phyloP scores from a whole-genome alignment of 1,140 invertebrate species.

The Hyles vespertilio region DNA sequence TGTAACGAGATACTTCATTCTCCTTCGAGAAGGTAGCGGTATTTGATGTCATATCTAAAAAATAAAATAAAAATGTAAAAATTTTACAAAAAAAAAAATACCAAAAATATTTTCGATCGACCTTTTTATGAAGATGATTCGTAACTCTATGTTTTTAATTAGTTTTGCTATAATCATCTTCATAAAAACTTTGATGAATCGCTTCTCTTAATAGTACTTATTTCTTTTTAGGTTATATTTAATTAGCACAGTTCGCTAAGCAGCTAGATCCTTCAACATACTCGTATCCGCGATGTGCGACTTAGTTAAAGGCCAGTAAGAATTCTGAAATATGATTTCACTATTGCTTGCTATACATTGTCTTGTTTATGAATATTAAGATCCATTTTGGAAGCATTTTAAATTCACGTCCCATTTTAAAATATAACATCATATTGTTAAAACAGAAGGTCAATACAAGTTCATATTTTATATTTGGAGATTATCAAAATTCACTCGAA shows the following conservation, averaged over 20 bases:
- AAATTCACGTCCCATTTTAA: no score
- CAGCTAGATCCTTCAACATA: no score
- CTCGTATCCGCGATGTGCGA: no score
- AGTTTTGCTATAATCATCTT: conserved; percentile 6
- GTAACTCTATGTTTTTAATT: not conserved
- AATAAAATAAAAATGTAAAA: conserved; percentile 60
- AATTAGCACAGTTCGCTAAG: not conserved
- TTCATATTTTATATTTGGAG: no score
- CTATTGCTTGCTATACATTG: no score
- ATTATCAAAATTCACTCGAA: no score
- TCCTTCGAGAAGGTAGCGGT: conserved; percentile 12
- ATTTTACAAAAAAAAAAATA: conserved; percentile 44
- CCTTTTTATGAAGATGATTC: conserved; percentile 37
- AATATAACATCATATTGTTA: no score
- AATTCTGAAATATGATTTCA: no score
- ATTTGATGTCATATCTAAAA: conserved; percentile 43
- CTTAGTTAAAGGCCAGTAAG: no score
- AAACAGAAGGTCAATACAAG: no score
- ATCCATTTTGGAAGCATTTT: no score
- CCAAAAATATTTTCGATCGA: conserved; percentile 40
- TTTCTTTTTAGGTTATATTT: conserved; percentile 14
- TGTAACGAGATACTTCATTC: conserved; percentile 1
- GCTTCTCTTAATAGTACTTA: conserved; percentile 41
- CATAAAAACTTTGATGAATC: conserved; percentile 25
- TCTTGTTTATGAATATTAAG: no score